Evolutionary conservation across 2,888 invertebrate species (phyloP).

Genomic region (Liopterus haemorrhoidalis): DNA sequence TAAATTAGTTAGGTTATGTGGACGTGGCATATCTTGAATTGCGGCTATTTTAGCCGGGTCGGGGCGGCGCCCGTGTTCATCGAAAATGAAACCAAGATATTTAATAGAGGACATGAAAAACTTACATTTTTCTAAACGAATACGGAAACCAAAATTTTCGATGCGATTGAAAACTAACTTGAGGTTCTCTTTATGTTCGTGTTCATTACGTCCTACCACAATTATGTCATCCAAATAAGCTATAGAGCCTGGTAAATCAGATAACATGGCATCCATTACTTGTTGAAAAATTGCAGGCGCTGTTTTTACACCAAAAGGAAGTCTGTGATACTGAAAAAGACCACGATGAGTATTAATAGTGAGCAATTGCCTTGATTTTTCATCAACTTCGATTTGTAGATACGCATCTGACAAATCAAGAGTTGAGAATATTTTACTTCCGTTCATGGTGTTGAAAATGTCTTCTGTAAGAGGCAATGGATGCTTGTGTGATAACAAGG

Average conservation of each 20-base stretch:
- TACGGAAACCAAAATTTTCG: background rate
- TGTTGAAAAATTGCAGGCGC: too few species aligned
- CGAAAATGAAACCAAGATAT: background rate
- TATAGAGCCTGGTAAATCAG: too few species aligned
- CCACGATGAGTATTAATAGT: slow-evolving; percentile 30
- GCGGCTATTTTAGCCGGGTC: background rate
- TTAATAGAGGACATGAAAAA: background rate
- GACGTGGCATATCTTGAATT: background rate
- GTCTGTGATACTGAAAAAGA: too few species aligned
- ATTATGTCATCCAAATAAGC: too few species aligned
- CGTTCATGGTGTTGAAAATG: slow-evolving; percentile 5
- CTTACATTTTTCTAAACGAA: background rate
- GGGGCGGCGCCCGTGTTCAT: background rate
- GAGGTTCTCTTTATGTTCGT: too few species aligned
- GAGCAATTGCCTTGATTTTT: slow-evolving; percentile 7
- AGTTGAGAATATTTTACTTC: slow-evolving; percentile 3
- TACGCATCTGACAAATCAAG: slow-evolving; percentile 13
- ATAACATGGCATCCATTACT: too few species aligned
- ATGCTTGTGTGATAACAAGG: slow-evolving; percentile 25
- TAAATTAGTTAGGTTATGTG: too few species aligned
- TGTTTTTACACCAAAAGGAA: too few species aligned
- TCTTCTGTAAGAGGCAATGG: slow-evolving; percentile 27
- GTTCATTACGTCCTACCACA: too few species aligned
- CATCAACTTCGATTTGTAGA: slow-evolving; percentile 13
- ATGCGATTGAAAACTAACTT: too few species aligned